Evolutionary conservation across 2,888 invertebrate species (phyloP).

Genomic region (Euproctis similis): DNA sequence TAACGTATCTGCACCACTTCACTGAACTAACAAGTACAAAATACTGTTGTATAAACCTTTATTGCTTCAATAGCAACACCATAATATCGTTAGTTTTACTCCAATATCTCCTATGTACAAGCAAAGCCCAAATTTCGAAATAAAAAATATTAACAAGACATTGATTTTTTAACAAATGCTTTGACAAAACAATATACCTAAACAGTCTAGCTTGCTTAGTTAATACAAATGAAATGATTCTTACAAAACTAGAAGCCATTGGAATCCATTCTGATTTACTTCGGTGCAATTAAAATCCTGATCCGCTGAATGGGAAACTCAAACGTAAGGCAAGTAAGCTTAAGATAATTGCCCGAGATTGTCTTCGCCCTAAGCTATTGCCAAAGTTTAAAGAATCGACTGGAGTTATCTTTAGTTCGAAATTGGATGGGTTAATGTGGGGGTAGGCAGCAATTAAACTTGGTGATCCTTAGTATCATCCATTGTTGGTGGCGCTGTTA

Average conservation of each 20-base stretch:
- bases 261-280: slow-evolving; percentile 36
- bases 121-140: too few relatives aligned
- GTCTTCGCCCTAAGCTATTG: slow-evolving; percentile 47
- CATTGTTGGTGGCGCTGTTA: slow-evolving; percentile 14
- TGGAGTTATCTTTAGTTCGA: slow-evolving; percentile 50
- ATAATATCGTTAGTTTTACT: too few relatives aligned
- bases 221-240: too few relatives aligned
- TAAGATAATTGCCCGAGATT: slow-evolving; percentile 64
- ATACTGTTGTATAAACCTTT: too few relatives aligned
- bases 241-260: slow-evolving; percentile 9
- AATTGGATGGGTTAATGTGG: slow-evolving; percentile 66
- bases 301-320: slow-evolving; percentile 31
- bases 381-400: slow-evolving; percentile 65
- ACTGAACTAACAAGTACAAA: too few relatives aligned
- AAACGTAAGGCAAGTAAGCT: slow-evolving; percentile 43
- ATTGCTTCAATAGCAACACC: too few relatives aligned
- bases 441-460: slow-evolving; percentile 59
- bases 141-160: too few relatives aligned
- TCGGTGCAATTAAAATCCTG: slow-evolving; percentile 41
- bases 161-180: too few relatives aligned
- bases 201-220: too few relatives aligned
- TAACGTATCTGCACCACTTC: too few relatives aligned
- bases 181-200: too few relatives aligned
- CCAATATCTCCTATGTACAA: too few relatives aligned
- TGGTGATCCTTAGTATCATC: slow-evolving; percentile 43